A percentile compares a stretch with the other conserved stretches of the same genome.
Conservation (phyloP, 2,113 vertebrate species). For the Desmodus rotundus region DNA sequence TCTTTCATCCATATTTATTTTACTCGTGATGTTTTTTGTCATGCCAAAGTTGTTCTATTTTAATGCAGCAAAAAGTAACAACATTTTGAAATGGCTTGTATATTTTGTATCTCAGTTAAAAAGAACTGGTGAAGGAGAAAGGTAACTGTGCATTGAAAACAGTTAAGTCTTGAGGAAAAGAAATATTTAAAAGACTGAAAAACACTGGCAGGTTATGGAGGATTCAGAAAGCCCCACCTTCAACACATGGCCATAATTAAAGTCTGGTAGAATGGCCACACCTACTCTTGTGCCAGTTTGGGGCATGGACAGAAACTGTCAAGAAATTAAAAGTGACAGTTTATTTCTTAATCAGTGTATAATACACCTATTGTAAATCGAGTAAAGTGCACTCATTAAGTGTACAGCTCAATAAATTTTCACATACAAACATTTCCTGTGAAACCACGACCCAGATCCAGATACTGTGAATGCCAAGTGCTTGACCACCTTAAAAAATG, state of each 20-base stretch:
- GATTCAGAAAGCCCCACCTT: background rate
- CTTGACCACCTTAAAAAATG: background rate
- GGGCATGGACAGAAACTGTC: background rate
- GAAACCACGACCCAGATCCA: background rate
- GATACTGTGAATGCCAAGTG: background rate
- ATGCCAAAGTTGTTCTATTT: background rate
- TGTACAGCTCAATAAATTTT: background rate
- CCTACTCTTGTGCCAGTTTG: background rate
- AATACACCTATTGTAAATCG: background rate
- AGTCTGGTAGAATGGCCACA: background rate
- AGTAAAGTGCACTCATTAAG: background rate
- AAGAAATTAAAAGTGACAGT: background rate
- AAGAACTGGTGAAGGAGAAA: background rate
- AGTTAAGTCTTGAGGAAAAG: background rate
- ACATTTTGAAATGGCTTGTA: background rate
- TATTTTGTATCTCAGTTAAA: background rate
- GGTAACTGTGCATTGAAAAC: background rate
- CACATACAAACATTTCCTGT: background rate
- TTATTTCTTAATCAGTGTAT: background rate
- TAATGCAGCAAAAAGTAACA: background rate
- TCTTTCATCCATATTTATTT: background rate
- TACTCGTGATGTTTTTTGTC: background rate
- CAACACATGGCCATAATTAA: background rate
- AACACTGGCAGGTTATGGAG: background rate
- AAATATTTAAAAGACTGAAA: background rate